Percentiles rank a stretch among this genome's conserved stretches.
Evolutionary conservation across 2,888 invertebrate species (phyloP).

Genomic region (Cheilosia impressa): DNA sequence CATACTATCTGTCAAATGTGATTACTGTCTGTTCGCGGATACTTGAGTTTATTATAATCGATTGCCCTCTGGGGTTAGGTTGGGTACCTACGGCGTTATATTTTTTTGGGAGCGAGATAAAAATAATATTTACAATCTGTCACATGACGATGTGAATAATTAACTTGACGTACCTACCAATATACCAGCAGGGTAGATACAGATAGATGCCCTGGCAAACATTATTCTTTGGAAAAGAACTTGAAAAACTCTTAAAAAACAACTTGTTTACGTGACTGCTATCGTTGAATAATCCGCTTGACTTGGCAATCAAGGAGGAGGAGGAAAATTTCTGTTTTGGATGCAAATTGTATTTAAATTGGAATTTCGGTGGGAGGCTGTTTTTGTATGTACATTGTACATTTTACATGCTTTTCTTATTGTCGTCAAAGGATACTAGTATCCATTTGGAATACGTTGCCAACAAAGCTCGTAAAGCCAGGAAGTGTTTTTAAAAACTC

Average conservation of each 20-base stretch:
- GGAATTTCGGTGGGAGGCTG: not conserved
- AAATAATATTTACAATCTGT: slow-evolving; percentile 56
- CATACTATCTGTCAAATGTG: slow-evolving; percentile 28
- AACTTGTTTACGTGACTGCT: slow-evolving; percentile 44
- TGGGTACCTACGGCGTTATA: not conserved
- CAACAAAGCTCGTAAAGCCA: too few relatives aligned
- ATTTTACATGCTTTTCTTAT: too few relatives aligned
- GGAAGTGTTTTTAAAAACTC: too few relatives aligned
- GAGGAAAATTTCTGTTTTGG: not conserved
- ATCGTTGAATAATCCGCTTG: not conserved
- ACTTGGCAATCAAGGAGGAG: not conserved
- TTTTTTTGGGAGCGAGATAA: not conserved
- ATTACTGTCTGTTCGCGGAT: slow-evolving; percentile 29
- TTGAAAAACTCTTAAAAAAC: slow-evolving; percentile 7
- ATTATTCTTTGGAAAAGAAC: not conserved
- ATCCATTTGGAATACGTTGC: not conserved
- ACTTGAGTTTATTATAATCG: slow-evolving; percentile 28
- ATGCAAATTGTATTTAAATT: slow-evolving; percentile 8
- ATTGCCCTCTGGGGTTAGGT: slow-evolving; percentile 18
- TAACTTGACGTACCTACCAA: slow-evolving; percentile 1
- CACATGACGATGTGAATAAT: slow-evolving; percentile 51
- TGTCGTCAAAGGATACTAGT: too few relatives aligned
- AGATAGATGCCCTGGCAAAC: slow-evolving; percentile 9
- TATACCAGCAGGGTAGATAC: too few relatives aligned
- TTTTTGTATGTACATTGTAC: too few relatives aligned